Evolutionary conservation across 2,797 vertebrate genomes (phyloP).

Genomic region (Meriones psammophilus): DNA sequence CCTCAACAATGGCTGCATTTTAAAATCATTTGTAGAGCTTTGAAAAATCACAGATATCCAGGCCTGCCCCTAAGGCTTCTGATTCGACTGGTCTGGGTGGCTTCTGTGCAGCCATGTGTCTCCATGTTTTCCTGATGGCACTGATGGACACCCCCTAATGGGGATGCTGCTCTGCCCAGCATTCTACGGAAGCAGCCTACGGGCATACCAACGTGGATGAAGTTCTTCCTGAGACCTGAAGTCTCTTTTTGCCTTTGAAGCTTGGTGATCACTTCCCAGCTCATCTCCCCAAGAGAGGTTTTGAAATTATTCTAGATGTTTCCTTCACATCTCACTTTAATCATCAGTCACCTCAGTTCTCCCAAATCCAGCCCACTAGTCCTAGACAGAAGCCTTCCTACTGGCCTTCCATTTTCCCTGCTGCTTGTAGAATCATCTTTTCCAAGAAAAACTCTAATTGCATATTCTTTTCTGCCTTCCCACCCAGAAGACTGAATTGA

Average conservation of each 20-base stretch:
- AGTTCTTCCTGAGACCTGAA: background rate
- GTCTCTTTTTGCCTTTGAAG: background rate
- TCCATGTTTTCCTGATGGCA: background rate
- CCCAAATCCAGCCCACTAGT: background rate
- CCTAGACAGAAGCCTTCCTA: background rate
- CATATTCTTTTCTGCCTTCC: background rate
- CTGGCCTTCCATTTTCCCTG: background rate
- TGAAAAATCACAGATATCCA: background rate
- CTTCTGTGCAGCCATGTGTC: background rate
- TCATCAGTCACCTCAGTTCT: background rate
- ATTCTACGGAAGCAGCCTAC: background rate
- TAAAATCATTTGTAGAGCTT: constrained; percentile 9
- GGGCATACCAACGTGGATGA: fast-evolving
- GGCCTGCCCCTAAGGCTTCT: background rate
- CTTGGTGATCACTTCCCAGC: background rate
- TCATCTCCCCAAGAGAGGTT: background rate
- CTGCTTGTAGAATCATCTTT: background rate
- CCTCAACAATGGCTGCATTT: background rate
- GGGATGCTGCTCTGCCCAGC: background rate
- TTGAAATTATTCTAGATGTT: background rate
- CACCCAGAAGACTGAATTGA: background rate
- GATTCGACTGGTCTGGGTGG: background rate
- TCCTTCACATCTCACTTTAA: background rate
- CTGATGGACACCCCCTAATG: background rate
- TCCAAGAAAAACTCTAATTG: background rate